phyloP scores from a whole-genome alignment of 1,140 invertebrate genomes.

The Stenopsyche tienmushanensis region DNA sequence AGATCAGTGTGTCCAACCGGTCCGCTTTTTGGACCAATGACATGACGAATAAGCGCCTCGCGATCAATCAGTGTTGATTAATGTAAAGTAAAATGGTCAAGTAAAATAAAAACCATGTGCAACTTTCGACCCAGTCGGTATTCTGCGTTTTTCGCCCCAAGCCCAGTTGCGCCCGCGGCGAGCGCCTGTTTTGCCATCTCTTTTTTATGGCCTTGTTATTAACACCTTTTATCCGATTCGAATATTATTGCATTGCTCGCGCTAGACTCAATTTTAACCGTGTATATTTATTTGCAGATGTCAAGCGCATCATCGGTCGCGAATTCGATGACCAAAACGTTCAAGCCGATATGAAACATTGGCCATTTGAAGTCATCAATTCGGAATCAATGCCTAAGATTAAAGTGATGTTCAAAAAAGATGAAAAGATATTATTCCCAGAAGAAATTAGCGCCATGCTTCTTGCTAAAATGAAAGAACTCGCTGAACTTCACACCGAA shows the following conservation, averaged over 20 bases:
- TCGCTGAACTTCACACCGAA: constrained; percentile 57
- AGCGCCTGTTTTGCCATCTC: too few relatives aligned
- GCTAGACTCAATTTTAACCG: too few relatives aligned
- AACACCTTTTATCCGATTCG: constrained; percentile 61
- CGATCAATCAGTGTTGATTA: too few relatives aligned
- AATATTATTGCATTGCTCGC: constrained; percentile 57
- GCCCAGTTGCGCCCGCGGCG: too few relatives aligned
- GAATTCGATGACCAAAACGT: constrained; percentile 71
- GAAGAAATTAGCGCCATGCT: constrained; percentile 73
- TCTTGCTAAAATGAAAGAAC: constrained; percentile 64
- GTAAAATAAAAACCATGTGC: too few relatives aligned
- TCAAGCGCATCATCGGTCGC: constrained; percentile 65
- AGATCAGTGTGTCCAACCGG: too few relatives aligned
- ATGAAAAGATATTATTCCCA: constrained; percentile 67
- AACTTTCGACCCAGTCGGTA: too few relatives aligned
- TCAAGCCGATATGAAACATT: constrained; percentile 72
- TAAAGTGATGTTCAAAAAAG: constrained; percentile 67
- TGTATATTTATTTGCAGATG: constrained; percentile 35
- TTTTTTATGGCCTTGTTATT: constrained; percentile 69
- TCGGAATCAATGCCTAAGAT: constrained; percentile 64
- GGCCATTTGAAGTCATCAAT: constrained; percentile 71
- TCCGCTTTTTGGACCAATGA: too few relatives aligned
- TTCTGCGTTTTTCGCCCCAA: too few relatives aligned
- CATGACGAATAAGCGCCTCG: too few relatives aligned
- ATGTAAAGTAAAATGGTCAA: too few relatives aligned